phyloP scores from a whole-genome alignment of 2,888 invertebrate genomes.

The Andrena hattorfiana region DNA sequence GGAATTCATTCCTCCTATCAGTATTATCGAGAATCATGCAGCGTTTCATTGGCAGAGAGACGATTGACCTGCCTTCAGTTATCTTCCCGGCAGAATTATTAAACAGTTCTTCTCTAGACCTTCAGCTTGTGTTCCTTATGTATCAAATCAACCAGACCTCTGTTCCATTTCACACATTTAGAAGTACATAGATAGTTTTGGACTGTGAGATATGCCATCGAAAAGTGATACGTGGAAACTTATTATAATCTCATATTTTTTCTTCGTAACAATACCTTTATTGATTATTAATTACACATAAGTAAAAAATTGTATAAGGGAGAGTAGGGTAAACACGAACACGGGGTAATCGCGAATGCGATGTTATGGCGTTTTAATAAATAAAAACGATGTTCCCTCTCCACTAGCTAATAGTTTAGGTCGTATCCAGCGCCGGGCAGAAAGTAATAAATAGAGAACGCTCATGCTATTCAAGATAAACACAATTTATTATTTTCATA shows the following conservation, averaged over 20 bases:
- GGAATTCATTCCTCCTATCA: slow-evolving; percentile 56
- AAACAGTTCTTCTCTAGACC: background rate
- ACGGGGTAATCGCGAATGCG: no score
- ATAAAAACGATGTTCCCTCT: no score
- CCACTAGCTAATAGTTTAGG: no score
- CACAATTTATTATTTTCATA: no score
- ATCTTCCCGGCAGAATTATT: slow-evolving; percentile 21
- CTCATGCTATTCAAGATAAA: no score
- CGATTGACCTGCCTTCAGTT: slow-evolving; percentile 32
- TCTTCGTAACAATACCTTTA: background rate
- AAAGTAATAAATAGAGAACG: no score
- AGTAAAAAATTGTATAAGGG: background rate
- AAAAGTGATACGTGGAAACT: background rate
- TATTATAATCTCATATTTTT: background rate
- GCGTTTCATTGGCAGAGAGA: slow-evolving; percentile 27
- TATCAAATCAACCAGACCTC: background rate
- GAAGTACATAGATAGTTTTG: background rate
- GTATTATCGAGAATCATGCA: slow-evolving; percentile 58
- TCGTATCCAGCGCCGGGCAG: no score
- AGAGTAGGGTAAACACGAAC: no score
- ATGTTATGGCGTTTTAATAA: no score
- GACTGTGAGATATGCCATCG: background rate
- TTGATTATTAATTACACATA: background rate
- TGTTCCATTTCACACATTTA: background rate
- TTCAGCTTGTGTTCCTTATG: background rate